Evolutionary conservation across 2,888 invertebrate species (phyloP), one percentile per base, ranked within the genome.

Genomic region (Strigamia transsilvanica): DNA sequence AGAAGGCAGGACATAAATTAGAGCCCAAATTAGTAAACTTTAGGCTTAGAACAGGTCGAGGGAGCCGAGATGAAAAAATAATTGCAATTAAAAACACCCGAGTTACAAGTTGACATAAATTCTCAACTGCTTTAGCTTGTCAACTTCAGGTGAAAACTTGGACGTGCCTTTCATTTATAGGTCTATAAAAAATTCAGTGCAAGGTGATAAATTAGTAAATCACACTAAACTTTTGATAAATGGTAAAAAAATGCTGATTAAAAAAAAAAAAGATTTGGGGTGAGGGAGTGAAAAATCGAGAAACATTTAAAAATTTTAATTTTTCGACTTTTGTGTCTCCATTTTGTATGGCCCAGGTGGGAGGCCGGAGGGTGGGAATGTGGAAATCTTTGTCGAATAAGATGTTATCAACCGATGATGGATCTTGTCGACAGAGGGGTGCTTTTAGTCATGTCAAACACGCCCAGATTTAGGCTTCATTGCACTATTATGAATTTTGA

Each of bases 51-150:
- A 51, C 51, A 51, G 51, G 51, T 51, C 51, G 51, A 51, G 51
- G 51, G 51, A 51, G 10, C 51, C 51, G 15, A 51, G 51, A 13
- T 51, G 51, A 51, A 51, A 51, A 51, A 51, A 51, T 51, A 51
- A 51, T 51, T 51, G 51, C 51, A 51, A 51, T 51, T 51, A 51
- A 51, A 51, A 51, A 51, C 51, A 51, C 51, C 51, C 51, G 51
- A 51, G 51, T 51, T 51, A 51, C 51, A 51, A 51, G 51, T 51
- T 51, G 51, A 51, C 51, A 51, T 51, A 51, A 51, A 51, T 51
- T 51, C 10, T 51, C 51, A 51, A 51, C 51, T 51, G 51, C 51
- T 51, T 51, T 51, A 51, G 51, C 15, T 51, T 51, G 51, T 51
- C 51, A 51, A 51, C 51, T 51, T 51, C 51, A 51, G 51, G 51